Conservation (phyloP, 2,797 vertebrate species). For the Petrocephalus schoutedeni region DNA sequence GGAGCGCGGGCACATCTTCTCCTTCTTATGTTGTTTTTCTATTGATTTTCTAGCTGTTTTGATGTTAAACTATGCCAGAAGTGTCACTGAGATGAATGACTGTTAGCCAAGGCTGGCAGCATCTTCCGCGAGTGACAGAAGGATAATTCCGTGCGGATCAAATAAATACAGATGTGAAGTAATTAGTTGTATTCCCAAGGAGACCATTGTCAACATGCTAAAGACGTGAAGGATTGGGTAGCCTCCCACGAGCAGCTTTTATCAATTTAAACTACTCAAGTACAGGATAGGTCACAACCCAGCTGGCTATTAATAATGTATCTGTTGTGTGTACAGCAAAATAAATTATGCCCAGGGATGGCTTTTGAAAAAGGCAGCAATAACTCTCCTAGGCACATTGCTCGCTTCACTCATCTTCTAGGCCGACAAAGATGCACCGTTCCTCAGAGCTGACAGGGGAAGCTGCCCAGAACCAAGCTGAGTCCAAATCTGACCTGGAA, state of each 20-base stretch:
- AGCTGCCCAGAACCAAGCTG: neutral
- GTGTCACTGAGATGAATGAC: slow-evolving; percentile 91
- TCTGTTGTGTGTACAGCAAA: slow-evolving; percentile 70
- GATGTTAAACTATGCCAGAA: slow-evolving; percentile 84
- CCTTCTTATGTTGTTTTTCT: slow-evolving; percentile 64
- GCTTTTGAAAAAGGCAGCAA: slow-evolving; percentile 53
- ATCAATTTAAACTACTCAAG: slow-evolving; percentile 96
- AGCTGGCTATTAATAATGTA: slow-evolving; percentile 89
- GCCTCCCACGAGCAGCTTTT: slow-evolving; percentile 90
- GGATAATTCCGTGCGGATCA: slow-evolving; percentile 96
- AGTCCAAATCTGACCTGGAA: neutral
- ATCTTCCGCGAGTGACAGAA: slow-evolving; percentile 92
- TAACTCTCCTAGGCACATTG: slow-evolving; percentile 41
- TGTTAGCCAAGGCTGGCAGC: slow-evolving; percentile 85
- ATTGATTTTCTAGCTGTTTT: slow-evolving; percentile 83
- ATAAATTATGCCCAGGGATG: slow-evolving; percentile 65
- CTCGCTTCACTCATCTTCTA: slow-evolving; percentile 33
- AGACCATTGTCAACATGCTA: slow-evolving; percentile 91
- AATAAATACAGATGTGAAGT: slow-evolving; percentile 99
- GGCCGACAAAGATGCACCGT: slow-evolving; percentile 60
- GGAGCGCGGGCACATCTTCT: slow-evolving; percentile 43
- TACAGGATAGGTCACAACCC: slow-evolving; percentile 94
- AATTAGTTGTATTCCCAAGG: slow-evolving; percentile 99
- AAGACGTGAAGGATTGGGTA: slow-evolving; percentile 89
- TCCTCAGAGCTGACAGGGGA: slow-evolving; percentile 40